Conservation (phyloP, 30 jellyfish, hydroid and myxozoan genomes). For the Hydractinia symbiolongicarpus region DNA sequence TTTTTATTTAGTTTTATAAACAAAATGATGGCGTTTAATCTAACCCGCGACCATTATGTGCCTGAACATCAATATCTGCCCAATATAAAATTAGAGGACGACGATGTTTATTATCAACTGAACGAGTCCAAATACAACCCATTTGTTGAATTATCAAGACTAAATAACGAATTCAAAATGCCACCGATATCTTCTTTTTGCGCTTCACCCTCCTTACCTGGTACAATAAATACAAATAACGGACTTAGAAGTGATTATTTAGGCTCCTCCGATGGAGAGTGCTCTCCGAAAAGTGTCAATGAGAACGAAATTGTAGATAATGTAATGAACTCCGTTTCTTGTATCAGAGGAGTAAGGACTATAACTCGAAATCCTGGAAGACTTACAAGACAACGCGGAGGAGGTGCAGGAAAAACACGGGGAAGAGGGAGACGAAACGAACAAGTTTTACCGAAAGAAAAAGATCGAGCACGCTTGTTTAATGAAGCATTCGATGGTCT, state of each 20-base stretch:
- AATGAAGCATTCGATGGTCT: slow-evolving; percentile 61
- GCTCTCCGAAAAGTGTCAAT: background rate
- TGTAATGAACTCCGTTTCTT: background rate
- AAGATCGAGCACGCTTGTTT: slow-evolving; percentile 69
- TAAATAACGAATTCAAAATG: background rate
- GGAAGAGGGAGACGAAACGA: slow-evolving; percentile 67
- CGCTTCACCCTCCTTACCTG: background rate
- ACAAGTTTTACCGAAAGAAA: slow-evolving; percentile 58
- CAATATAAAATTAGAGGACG: background rate
- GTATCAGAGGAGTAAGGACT: slow-evolving; percentile 1
- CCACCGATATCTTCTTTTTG: slow-evolving; percentile 18
- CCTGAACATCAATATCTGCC: background rate
- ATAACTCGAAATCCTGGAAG: slow-evolving; percentile 12
- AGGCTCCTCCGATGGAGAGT: slow-evolving; percentile 14
- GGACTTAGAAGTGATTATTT: background rate
- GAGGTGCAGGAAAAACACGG: background rate
- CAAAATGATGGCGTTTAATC: slow-evolving; percentile 1
- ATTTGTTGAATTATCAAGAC: background rate
- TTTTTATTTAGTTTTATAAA: background rate
- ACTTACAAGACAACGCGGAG: background rate
- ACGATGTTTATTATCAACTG: background rate
- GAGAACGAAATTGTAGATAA: background rate
- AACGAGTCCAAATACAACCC: background rate
- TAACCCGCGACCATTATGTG: background rate
- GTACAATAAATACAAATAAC: background rate